phyloP scores from a whole-genome alignment of 2,888 invertebrate species.

The Bombylius major region DNA sequence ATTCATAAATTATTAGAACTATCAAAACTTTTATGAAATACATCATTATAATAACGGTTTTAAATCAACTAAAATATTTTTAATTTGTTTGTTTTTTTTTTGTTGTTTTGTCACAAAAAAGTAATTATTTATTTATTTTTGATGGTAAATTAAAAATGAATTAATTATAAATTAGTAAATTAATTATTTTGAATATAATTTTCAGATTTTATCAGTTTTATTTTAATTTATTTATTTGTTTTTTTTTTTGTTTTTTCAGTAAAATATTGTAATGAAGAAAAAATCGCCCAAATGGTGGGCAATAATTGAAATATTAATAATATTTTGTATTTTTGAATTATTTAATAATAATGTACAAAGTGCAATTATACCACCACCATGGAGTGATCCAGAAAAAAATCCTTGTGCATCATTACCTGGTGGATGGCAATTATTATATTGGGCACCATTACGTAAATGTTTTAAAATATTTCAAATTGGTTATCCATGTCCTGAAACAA shows the following conservation, averaged over 20 bases:
- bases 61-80: too few species aligned
- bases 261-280: conserved; percentile 1
- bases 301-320: background rate
- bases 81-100: too few species aligned
- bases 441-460: conserved; percentile 72
- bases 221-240: background rate
- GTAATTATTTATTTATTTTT: too few species aligned
- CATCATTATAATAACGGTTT: too few species aligned
- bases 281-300: conserved; percentile 2
- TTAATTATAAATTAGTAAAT: too few species aligned
- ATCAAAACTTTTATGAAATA: too few species aligned
- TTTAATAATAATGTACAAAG: conserved; percentile 15
- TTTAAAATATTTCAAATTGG: conserved; percentile 79
- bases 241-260: background rate
- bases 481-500: conserved; percentile 70
- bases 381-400: conserved; percentile 70
- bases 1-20: too few species aligned
- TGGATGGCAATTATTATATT: conserved; percentile 77
- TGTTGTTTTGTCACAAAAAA: too few species aligned
- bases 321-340: background rate
- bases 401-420: conserved; percentile 68
- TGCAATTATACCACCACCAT: conserved; percentile 66
- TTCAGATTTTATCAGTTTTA: too few species aligned
- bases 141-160: too few species aligned
- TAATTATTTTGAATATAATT: too few species aligned